phyloP scores from a whole-genome alignment of 2,113 vertebrate genomes.

The Microcebus lehilahytsara region DNA sequence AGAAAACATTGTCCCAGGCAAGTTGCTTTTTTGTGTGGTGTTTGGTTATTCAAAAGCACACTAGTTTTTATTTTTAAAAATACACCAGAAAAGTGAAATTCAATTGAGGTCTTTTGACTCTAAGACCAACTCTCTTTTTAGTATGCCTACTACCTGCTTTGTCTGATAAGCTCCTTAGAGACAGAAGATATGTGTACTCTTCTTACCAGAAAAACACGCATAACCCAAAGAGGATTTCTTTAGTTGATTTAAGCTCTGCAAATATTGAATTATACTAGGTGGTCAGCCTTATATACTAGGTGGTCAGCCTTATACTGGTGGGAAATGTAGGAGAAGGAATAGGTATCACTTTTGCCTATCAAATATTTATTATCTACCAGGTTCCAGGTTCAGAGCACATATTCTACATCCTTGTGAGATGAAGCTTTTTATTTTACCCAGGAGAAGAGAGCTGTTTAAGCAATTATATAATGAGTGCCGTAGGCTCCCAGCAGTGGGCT shows the following conservation, averaged over 20 bases:
- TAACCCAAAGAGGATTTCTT: neutral
- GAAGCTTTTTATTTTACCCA: neutral
- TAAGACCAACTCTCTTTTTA: conserved; percentile 9
- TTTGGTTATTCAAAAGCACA: conserved; percentile 42
- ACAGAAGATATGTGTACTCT: neutral
- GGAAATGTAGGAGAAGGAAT: neutral
- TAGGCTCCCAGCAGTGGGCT: neutral
- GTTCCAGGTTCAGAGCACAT: neutral
- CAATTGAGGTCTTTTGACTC: conserved; percentile 21
- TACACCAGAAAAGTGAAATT: conserved; percentile 27
- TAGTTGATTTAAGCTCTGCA: neutral
- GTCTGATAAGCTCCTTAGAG: neutral
- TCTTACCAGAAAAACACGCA: neutral
- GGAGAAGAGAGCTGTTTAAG: neutral
- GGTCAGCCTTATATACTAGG: neutral
- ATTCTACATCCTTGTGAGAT: neutral
- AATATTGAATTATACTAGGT: neutral
- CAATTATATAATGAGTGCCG: neutral
- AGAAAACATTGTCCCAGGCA: conserved; percentile 22
- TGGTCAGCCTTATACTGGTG: neutral
- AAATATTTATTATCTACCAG: neutral
- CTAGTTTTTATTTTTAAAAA: conserved; percentile 51
- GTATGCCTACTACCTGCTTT: conserved; percentile 3
- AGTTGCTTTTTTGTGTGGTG: conserved; percentile 18
- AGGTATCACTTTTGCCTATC: neutral